Evolutionary conservation across 2,888 invertebrate species (phyloP).

Genomic region (Galerucella pusilla): DNA sequence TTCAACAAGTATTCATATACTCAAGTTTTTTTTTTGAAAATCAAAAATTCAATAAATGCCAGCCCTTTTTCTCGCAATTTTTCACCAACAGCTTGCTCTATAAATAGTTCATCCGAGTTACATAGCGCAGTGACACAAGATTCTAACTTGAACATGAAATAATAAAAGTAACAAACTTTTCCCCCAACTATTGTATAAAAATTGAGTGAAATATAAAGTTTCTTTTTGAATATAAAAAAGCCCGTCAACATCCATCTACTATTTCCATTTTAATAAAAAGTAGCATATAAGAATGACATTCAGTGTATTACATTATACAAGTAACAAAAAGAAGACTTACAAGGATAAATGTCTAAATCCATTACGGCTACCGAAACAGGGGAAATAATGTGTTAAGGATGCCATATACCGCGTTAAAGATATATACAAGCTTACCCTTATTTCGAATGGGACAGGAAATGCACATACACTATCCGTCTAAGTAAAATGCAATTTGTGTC

Average conservation of each 20-base stretch:
- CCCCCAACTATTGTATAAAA: too few species aligned
- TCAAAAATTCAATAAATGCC: too few species aligned
- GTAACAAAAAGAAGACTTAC: neutral
- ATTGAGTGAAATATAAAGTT: too few species aligned
- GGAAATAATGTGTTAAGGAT: conserved; percentile 5
- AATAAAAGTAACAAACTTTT: too few species aligned
- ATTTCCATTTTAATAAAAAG: neutral
- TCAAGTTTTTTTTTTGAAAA: too few species aligned
- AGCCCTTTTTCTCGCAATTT: too few species aligned
- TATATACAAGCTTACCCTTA: neutral
- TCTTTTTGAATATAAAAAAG: neutral
- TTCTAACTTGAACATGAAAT: too few species aligned
- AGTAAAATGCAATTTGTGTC: neutral
- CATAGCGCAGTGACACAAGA: too few species aligned
- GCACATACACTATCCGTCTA: neutral
- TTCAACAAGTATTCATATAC: too few species aligned
- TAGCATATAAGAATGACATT: neutral
- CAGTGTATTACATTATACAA: neutral
- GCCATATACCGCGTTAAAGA: conserved; percentile 1
- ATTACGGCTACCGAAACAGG: conserved; percentile 4
- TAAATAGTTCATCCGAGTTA: too few species aligned
- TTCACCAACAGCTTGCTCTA: too few species aligned
- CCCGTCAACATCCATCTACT: neutral
- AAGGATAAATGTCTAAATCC: conserved; percentile 5
- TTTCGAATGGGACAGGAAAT: neutral